phyloP scores from a whole-genome alignment of 2,797 vertebrate species.

The Holocentrus rufus region DNA sequence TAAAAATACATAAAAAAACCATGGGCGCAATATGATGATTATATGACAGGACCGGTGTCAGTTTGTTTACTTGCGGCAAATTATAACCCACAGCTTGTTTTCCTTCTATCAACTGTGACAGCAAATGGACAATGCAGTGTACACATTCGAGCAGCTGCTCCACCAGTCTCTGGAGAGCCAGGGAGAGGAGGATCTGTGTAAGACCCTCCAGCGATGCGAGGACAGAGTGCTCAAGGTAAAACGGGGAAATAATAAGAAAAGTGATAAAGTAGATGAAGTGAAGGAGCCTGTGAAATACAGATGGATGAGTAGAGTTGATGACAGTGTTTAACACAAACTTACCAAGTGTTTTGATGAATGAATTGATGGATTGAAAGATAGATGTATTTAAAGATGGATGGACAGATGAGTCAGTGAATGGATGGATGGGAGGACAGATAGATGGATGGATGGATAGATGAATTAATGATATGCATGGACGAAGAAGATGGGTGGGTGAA shows the following conservation, averaged over 20 bases:
- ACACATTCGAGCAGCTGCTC: slow-evolving; percentile 95
- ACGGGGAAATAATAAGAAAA: neutral
- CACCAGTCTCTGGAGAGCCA: slow-evolving; percentile 88
- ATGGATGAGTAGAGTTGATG: neutral
- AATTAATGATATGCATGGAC: neutral
- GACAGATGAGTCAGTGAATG: too few relatives aligned
- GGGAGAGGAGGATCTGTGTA: slow-evolving; percentile 86
- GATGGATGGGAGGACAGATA: neutral
- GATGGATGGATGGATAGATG: neutral
- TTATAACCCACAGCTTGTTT: neutral
- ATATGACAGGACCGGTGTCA: neutral
- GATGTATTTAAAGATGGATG: neutral
- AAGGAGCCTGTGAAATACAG: neutral
- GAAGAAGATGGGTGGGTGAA: too few relatives aligned
- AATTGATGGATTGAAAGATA: neutral
- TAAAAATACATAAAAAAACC: neutral
- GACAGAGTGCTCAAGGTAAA: slow-evolving; percentile 96
- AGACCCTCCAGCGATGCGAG: slow-evolving; percentile 91
- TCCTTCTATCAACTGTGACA: slow-evolving; percentile 54
- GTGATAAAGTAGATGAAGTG: neutral
- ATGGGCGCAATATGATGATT: neutral
- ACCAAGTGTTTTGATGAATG: too few relatives aligned
- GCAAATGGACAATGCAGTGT: slow-evolving; percentile 96
- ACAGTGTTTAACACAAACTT: too few relatives aligned
- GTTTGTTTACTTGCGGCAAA: neutral